Evolutionary conservation across 1,140 invertebrate species (phyloP).

Genomic region (Plutomurus gul): DNA sequence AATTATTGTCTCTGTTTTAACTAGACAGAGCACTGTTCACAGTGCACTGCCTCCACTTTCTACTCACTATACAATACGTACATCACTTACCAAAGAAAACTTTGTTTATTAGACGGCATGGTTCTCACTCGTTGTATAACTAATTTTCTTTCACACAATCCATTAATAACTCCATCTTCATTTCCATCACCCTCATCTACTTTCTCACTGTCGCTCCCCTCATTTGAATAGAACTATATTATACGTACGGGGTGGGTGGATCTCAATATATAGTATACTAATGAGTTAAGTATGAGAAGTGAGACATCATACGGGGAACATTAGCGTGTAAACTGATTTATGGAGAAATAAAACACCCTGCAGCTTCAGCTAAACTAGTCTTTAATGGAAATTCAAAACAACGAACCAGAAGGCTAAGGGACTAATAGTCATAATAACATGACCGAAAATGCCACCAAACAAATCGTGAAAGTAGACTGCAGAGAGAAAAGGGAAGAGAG

Average conservation of each 20-base stretch:
- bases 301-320: not conserved
- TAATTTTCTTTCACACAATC: not conserved
- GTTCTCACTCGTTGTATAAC: not conserved
- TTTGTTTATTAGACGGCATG: not conserved
- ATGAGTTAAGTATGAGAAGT: too few relatives aligned
- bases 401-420: not conserved
- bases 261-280: too few relatives aligned
- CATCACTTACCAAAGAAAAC: not conserved
- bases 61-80: not conserved
- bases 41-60: not conserved
- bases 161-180: constrained; percentile 19
- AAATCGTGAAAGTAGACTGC: constrained; percentile 3
- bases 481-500: not conserved
- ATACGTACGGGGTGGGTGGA: not conserved
- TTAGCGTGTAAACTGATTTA: constrained; percentile 14
- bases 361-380: not conserved
- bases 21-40: not conserved
- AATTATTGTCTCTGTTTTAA: not conserved
- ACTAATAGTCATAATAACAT: constrained; percentile 9
- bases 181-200: not conserved
- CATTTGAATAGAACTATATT: not conserved
- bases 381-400: not conserved
- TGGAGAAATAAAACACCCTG: constrained; percentile 8
- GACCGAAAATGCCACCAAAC: not conserved
- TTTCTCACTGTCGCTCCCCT: not conserved